Conservation (phyloP, 2,797 vertebrate genomes). For the Fistularia tabacaria region DNA sequence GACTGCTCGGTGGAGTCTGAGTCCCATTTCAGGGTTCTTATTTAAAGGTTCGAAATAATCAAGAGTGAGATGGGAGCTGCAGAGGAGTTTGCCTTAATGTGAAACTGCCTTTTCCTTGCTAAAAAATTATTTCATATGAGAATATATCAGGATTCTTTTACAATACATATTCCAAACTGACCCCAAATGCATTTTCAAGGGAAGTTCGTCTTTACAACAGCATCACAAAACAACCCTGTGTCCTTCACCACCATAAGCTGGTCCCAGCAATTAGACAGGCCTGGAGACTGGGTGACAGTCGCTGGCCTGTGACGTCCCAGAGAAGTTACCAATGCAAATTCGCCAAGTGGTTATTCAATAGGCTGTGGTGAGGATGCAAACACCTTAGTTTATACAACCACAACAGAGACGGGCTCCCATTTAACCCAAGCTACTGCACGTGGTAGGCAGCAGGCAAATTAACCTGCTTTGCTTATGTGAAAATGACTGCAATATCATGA, state of each 20-base stretch:
- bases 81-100: too few relatives aligned
- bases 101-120: too few relatives aligned
- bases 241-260: not conserved
- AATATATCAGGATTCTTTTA: too few relatives aligned
- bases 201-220: not conserved
- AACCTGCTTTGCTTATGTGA: constrained; percentile 49
- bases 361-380: constrained; percentile 55
- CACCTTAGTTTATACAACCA: constrained; percentile 16
- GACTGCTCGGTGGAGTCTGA: constrained; percentile 31
- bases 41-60: too few relatives aligned
- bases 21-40: constrained; percentile 28
- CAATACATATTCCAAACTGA: too few relatives aligned
- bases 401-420: constrained; percentile 19
- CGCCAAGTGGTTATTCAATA: constrained; percentile 26
- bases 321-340: constrained; percentile 60
- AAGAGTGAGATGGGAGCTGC: too few relatives aligned
- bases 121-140: too few relatives aligned
- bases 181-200: too few relatives aligned
- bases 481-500: constrained; percentile 26
- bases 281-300: constrained; percentile 22
- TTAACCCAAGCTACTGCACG: constrained; percentile 6
- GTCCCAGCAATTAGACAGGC: constrained; percentile 13
- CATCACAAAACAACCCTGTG: constrained; percentile 6
- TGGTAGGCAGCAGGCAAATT: constrained; percentile 47
- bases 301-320: constrained; percentile 24